phyloP scores from a whole-genome alignment of 2,113 vertebrate species.

The western clawed frog (Xenopus tropicalis) region UCB_Xtro_10.0 CM004446.2:142386001-142386500 shows the following conservation, averaged over 20 bases:
- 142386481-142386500: too few species aligned
- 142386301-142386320: slow-evolving; percentile 5
- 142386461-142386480: too few species aligned
- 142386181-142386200: slow-evolving; percentile 13
- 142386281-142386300: slow-evolving; percentile 25
- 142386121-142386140: too few species aligned
- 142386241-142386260: neutral
- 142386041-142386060: too few species aligned
- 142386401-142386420: too few species aligned
- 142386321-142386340: slow-evolving; percentile 29
- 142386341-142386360: slow-evolving; percentile 11
- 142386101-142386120: too few species aligned
- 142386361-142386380: slow-evolving; percentile 4
- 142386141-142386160: neutral
- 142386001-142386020: too few species aligned
- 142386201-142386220: slow-evolving; percentile 31
- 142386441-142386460: too few species aligned
- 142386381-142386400: neutral
- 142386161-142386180: slow-evolving; percentile 18
- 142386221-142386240: slow-evolving; percentile 3
- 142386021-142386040: too few species aligned
- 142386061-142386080: too few species aligned
- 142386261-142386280: neutral
- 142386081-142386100: too few species aligned
- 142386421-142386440: too few species aligned